Evolutionary conservation across 2,888 invertebrate genomes (phyloP), one percentile per base, ranked within the genome.

Genomic region (Gisinianus flammeolus): DNA sequence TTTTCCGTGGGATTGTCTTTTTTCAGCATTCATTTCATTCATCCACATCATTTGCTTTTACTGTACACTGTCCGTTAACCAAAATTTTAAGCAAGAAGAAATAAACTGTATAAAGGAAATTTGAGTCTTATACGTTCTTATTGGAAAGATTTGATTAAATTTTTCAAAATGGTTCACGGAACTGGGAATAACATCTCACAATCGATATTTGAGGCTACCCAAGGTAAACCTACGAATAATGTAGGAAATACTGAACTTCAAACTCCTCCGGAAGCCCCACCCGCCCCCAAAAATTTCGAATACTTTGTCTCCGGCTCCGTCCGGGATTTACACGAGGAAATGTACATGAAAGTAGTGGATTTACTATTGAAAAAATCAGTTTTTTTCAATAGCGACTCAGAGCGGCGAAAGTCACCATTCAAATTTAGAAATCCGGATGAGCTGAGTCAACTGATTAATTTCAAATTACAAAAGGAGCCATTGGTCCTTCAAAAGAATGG

Each of bases 271-370:
- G 16, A 8, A 10, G 26, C 35, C 5, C 76, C 77, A 26, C 28
- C 28, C 1, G 12, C 62, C 3, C 77, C 77, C n/a, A 30, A 16
- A n/a, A 28, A 3, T 8, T 67, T 77, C 35, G 52, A 28, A 0
- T 72, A 28, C 22, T 77, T 30, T 24, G 62, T 35, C 0, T 72
- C 71, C 2, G 44, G 33, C n/a, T 35, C 77, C n/a, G 58, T 69
- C 0, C 30, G 33, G 31, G 16, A 35, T 0, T 44, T 77, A 16
- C 77, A 77, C 33, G 35, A 54, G 12, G 72, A 77, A 4, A 22
- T 71, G 2, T 77, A 72, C 28, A 10, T 52, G n/a, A 71, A 72
- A 54, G 26, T 54, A 12, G 58, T 77, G 26, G 44, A 77, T 28
- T 58, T 71, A 1, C 19, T 77, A 2, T 30, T 77, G 24, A 19